Conservation (phyloP, 2,113 vertebrate species). For the Ramphastos sulfuratus region DNA sequence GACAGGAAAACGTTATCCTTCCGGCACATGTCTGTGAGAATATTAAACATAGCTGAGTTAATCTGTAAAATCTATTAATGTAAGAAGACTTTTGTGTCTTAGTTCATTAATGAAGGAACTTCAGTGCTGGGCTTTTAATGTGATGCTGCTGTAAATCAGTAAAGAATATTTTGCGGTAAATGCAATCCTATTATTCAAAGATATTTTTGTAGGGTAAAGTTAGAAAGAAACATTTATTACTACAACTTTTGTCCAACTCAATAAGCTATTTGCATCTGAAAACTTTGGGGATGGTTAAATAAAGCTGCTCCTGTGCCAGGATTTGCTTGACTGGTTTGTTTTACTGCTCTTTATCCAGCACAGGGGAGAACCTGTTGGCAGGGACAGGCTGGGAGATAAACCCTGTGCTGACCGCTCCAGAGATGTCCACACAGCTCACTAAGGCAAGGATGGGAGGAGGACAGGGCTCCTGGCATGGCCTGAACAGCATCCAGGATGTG, state of each 20-base stretch:
- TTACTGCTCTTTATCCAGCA: background rate
- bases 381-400: background rate
- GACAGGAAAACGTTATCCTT: conserved; percentile 58
- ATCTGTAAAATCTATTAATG: conserved; percentile 47
- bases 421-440: background rate
- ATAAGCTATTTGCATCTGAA: conserved; percentile 49
- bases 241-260: conserved; percentile 56
- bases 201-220: conserved; percentile 54
- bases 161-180: conserved; percentile 47
- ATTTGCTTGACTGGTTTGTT: background rate
- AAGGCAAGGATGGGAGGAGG: background rate
- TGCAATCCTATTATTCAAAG: conserved; percentile 12
- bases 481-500: background rate
- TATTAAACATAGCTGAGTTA: conserved; percentile 69
- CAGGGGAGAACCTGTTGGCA: background rate
- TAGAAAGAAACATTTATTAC: conserved; percentile 46
- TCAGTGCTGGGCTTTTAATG: conserved; percentile 13
- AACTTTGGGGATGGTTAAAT: background rate
- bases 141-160: conserved; percentile 59
- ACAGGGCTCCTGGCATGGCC: background rate
- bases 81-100: conserved; percentile 47
- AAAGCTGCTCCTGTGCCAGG: background rate
- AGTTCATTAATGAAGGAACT: conserved; percentile 54
- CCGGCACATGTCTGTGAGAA: conserved; percentile 47
- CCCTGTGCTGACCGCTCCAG: background rate